Evolutionary conservation across 2,113 vertebrate species (phyloP).

Genomic region (Coregonus clupeaformis): DNA sequence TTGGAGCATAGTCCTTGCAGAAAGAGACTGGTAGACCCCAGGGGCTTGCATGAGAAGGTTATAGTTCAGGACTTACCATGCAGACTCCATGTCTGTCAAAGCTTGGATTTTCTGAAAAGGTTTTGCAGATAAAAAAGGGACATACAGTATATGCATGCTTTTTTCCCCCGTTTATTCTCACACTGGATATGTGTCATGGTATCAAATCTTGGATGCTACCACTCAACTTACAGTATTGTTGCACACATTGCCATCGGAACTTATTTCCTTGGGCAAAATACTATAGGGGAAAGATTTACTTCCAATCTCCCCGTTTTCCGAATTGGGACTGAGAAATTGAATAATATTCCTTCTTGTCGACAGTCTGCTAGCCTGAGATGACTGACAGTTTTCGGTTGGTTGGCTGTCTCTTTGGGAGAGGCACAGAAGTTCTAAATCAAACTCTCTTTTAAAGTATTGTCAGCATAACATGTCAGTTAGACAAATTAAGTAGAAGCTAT

Average conservation of each 20-base stretch:
- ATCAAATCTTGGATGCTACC: constrained; percentile 19
- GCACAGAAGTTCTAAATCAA: constrained; percentile 66
- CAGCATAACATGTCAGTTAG: constrained; percentile 61
- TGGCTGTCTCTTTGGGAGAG: constrained; percentile 66
- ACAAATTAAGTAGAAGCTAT: constrained; percentile 56
- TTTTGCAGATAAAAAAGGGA: neutral
- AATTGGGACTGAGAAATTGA: constrained; percentile 59
- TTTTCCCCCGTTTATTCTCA: neutral
- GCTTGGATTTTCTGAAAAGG: neutral
- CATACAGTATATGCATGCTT: neutral
- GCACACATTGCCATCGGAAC: constrained; percentile 32
- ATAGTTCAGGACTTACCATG: neutral
- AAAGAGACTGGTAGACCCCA: neutral
- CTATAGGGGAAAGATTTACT: constrained; percentile 54
- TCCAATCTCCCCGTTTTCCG: constrained; percentile 57
- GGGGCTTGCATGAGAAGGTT: neutral
- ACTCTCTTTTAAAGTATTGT: constrained; percentile 68
- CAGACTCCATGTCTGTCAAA: neutral
- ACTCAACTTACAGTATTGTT: constrained; percentile 38
- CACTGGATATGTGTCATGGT: constrained; percentile 30
- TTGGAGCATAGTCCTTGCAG: neutral
- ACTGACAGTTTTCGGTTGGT: constrained; percentile 45
- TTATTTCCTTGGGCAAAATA: constrained; percentile 51
- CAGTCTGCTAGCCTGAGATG: constrained; percentile 60
- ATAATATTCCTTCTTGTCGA: constrained; percentile 68